These are phyloP conservation scores for Torymus aiolomorphi DNA, from an alignment of 2,888 invertebrate genomes.

Conservation along the genomic window DNA sequence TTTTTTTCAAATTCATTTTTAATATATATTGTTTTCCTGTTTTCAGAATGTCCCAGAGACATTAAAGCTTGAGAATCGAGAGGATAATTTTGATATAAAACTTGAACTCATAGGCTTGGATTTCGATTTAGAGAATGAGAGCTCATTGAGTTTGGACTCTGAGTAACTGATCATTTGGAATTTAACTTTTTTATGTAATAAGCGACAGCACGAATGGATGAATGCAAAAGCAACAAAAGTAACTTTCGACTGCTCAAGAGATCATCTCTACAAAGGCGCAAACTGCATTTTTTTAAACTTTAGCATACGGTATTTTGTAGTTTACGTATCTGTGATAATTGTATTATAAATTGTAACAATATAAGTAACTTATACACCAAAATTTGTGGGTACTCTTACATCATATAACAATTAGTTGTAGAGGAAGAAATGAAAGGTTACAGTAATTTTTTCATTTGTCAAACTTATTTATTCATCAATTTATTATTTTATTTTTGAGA, in stretches of 20 bases:
- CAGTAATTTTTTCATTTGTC: constrained; percentile 13
- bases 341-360: constrained; percentile 62
- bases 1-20: not conserved
- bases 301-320: constrained; percentile 71
- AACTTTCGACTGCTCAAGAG: constrained; percentile 13
- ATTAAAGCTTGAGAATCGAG: constrained; percentile 37
- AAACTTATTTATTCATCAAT: constrained; percentile 32
- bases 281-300: constrained; percentile 66
- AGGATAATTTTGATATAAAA: constrained; percentile 49
- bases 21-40: too few species aligned
- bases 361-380: constrained; percentile 70
- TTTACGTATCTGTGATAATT: constrained; percentile 74
- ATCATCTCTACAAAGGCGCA: constrained; percentile 40
- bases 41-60: constrained; percentile 41
- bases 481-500: constrained; percentile 20
- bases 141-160: constrained; percentile 48
- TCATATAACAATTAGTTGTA: constrained; percentile 48
- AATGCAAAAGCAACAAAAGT: constrained; percentile 43
- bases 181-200: constrained; percentile 23
- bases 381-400: constrained; percentile 62
- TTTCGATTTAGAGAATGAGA: constrained; percentile 43
- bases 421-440: constrained; percentile 19
- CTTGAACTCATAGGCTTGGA: constrained; percentile 43
- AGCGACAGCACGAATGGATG: constrained; percentile 49
- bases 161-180: constrained; percentile 13